Percentiles rank a stretch among this genome's conserved stretches.
phyloP scores from a whole-genome alignment of 1,140 invertebrate species.

The Neodiprion virginianus region DNA sequence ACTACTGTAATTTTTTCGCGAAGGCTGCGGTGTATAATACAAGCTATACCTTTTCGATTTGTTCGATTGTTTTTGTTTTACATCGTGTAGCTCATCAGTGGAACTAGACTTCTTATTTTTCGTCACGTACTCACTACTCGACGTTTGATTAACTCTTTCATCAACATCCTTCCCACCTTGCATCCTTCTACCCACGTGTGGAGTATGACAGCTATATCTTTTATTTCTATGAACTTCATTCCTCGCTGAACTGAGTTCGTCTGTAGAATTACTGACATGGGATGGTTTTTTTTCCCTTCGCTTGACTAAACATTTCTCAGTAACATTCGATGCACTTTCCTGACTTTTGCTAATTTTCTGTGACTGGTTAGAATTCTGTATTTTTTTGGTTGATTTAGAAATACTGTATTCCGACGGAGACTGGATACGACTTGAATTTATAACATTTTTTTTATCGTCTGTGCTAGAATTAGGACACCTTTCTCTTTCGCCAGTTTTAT shows the following conservation, averaged over 20 bases:
- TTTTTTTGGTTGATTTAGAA: background rate
- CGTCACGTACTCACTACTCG: slow-evolving; percentile 2
- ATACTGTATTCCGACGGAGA: background rate
- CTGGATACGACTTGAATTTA: background rate
- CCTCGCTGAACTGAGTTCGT: slow-evolving; percentile 7
- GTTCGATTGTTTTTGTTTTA: slow-evolving; percentile 34
- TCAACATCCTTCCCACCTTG: slow-evolving; percentile 25
- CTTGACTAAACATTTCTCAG: slow-evolving; percentile 36
- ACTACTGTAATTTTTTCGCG: slow-evolving; percentile 46
- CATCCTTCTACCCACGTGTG: slow-evolving; percentile 30
- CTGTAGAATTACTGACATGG: slow-evolving; percentile 15
- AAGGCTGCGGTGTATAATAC: slow-evolving; percentile 50
- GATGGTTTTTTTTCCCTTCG: slow-evolving; percentile 38
- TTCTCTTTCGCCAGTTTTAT: background rate
- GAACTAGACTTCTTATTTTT: slow-evolving; percentile 44
- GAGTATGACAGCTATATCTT: slow-evolving; percentile 40
- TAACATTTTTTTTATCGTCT: background rate
- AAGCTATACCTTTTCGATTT: slow-evolving; percentile 49
- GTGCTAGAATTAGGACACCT: background rate
- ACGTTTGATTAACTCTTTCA: slow-evolving; percentile 1
- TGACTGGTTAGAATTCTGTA: slow-evolving; percentile 25
- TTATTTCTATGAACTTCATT: slow-evolving; percentile 26
- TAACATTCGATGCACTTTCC: slow-evolving; percentile 27
- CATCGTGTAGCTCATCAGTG: slow-evolving; percentile 47
- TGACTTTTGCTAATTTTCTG: background rate